Conservation (phyloP, 2,797 vertebrate genomes). For the Enteromius viviparus region DNA sequence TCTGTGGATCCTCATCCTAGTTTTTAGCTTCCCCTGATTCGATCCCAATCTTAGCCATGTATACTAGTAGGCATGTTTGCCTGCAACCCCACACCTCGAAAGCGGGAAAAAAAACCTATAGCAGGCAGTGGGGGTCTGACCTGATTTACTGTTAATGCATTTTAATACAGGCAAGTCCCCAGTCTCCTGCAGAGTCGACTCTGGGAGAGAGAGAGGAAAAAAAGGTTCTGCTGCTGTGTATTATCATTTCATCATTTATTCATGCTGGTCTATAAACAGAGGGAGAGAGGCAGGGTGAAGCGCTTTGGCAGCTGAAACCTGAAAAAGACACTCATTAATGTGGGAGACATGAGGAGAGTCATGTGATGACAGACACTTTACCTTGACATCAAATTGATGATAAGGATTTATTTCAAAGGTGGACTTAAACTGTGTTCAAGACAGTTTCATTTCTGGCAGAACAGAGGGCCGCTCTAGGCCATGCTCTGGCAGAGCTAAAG, state of each 20-base stretch:
- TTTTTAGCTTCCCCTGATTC: conserved; percentile 27
- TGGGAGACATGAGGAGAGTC: conserved; percentile 42
- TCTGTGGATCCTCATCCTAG: conserved; percentile 10
- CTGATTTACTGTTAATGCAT: conserved; percentile 74
- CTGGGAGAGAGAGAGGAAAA: conserved; percentile 45
- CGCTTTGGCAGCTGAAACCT: conserved; percentile 47
- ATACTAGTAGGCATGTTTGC: conserved; percentile 43
- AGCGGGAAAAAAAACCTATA: conserved; percentile 32
- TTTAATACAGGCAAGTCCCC: conserved; percentile 68
- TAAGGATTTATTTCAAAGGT: conserved; percentile 48
- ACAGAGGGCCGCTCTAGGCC: conserved; percentile 28
- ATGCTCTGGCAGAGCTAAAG: conserved; percentile 28
- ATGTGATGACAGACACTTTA: conserved; percentile 36
- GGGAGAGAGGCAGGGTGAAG: conserved; percentile 47
- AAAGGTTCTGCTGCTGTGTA: conserved; percentile 62
- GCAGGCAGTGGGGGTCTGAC: conserved; percentile 67
- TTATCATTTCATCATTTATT: conserved; percentile 78
- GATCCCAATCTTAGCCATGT: conserved; percentile 32
- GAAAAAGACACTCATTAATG: conserved; percentile 57
- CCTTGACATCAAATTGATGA: conserved; percentile 43
- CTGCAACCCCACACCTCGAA: conserved; percentile 45
- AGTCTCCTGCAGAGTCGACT: conserved; percentile 65
- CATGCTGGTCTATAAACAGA: conserved; percentile 68
- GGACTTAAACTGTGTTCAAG: conserved; percentile 46
- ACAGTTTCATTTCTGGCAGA: conserved; percentile 38